Percentiles rank a stretch among this genome's conserved stretches.
These are phyloP conservation scores for Drosophila parabipectinata DNA, from an alignment of 1,140 invertebrate genomes.

Conservation along the genomic window DNA sequence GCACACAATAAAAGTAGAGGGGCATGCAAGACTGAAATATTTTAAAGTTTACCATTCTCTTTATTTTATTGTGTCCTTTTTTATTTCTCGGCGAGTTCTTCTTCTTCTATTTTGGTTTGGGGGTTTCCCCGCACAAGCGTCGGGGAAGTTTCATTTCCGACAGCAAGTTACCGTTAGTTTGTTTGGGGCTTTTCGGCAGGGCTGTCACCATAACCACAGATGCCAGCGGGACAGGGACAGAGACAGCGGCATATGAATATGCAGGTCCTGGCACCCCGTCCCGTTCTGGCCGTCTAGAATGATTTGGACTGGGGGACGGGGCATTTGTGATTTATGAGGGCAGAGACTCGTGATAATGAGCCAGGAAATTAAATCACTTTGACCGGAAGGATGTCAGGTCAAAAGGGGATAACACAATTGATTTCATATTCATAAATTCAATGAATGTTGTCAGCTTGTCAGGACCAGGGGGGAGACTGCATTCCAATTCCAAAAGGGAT, in stretches of 20 bases:
- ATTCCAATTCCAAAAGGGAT: conserved; percentile 14
- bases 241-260: conserved; percentile 42
- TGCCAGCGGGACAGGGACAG: conserved; percentile 11
- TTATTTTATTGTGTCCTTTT: conserved; percentile 31
- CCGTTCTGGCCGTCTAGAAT: conserved; percentile 9
- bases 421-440: conserved; percentile 82
- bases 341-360: conserved; percentile 83
- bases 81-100: conserved; percentile 5
- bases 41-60: conserved; percentile 69
- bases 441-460: conserved; percentile 75
- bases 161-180: conserved; percentile 81
- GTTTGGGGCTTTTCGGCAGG: conserved; percentile 62
- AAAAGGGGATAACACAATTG: conserved; percentile 82
- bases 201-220: conserved; percentile 61
- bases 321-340: conserved; percentile 79
- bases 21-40: conserved; percentile 65
- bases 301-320: conserved; percentile 22
- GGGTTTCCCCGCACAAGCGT: conserved; percentile 50
- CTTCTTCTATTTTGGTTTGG: conserved; percentile 16
- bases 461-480: conserved; percentile 16
- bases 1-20: conserved; percentile 33
- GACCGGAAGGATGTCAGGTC: conserved; percentile 82
- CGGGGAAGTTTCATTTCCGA: conserved; percentile 81
- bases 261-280: conserved; percentile 58
- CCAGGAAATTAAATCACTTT: conserved; percentile 83